Evolutionary conservation across 2,797 vertebrate genomes (phyloP).

Genomic region (Pseudopleuronectes americanus): DNA sequence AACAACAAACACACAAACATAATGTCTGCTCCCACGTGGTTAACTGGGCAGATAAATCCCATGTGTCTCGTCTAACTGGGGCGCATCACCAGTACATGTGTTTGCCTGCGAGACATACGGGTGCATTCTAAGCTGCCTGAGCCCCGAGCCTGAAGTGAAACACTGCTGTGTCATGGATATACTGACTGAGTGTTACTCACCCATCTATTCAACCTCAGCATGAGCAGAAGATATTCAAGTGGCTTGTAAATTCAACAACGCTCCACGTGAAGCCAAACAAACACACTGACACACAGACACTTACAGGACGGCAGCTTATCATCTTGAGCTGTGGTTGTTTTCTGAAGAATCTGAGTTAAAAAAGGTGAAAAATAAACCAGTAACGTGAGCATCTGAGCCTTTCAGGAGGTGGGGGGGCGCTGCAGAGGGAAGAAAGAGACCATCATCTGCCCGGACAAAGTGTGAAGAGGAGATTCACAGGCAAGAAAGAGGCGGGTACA

Average conservation of each 20-base stretch:
- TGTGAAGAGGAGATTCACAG: conserved; percentile 29
- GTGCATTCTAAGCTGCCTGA: conserved; percentile 41
- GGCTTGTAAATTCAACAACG: not conserved
- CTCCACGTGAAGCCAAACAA: too few species aligned
- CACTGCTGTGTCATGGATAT: conserved; percentile 6
- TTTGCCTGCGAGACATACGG: conserved; percentile 32
- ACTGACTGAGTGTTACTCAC: conserved; percentile 26
- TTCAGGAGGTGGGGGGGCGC: not conserved
- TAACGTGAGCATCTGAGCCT: conserved; percentile 69
- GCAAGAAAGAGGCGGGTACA: conserved; percentile 36
- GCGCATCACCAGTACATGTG: conserved; percentile 5
- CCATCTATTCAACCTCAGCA: conserved; percentile 11
- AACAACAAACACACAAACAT: not conserved
- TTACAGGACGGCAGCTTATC: conserved; percentile 68
- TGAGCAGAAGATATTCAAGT: not conserved
- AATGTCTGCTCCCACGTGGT: not conserved
- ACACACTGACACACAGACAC: conserved; percentile 29
- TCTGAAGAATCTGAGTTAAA: conserved; percentile 74
- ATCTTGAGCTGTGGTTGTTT: conserved; percentile 54
- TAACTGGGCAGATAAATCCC: not conserved
- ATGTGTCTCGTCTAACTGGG: conserved; percentile 15
- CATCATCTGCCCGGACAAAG: conserved; percentile 56
- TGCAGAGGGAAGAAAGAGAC: conserved; percentile 20
- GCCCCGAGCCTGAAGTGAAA: conserved; percentile 54
- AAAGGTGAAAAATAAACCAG: conserved; percentile 72